Conservation (phyloP, 2,113 vertebrate genomes). For the Dolichallabes microphthalmus region DNA sequence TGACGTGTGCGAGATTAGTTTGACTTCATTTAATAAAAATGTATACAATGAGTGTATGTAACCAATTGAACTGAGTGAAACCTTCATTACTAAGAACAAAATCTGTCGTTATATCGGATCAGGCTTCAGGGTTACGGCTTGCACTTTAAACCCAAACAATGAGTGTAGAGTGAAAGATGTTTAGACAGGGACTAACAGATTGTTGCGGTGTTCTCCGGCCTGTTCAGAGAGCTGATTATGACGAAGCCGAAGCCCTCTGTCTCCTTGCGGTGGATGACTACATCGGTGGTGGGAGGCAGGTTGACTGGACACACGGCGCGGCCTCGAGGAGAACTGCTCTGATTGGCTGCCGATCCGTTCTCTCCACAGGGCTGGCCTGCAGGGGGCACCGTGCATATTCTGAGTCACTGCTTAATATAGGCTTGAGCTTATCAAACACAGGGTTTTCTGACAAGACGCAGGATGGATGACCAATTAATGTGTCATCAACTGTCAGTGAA, state of each 20-base stretch:
- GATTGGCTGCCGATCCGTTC: slow-evolving; percentile 89
- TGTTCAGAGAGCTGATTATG: slow-evolving; percentile 97
- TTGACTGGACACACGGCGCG: slow-evolving; percentile 79
- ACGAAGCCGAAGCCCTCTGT: slow-evolving; percentile 98
- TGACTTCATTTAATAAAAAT: background rate
- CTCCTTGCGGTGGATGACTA: slow-evolving; percentile 95
- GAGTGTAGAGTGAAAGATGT: background rate
- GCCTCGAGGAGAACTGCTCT: slow-evolving; percentile 93
- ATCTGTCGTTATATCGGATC: background rate
- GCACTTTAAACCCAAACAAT: background rate
- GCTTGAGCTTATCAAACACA: slow-evolving; percentile 9
- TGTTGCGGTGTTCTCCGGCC: slow-evolving; percentile 86
- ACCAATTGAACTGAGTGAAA: background rate
- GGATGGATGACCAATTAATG: background rate
- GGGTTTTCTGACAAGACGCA: background rate
- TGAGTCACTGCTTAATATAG: slow-evolving; percentile 21
- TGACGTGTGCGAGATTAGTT: slow-evolving; percentile 10
- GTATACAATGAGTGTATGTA: background rate
- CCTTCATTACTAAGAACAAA: background rate
- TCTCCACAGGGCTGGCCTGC: slow-evolving; percentile 89
- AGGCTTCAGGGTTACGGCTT: background rate
- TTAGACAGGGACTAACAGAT: slow-evolving; percentile 82
- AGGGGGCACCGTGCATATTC: slow-evolving; percentile 47
- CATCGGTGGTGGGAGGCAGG: slow-evolving; percentile 82
- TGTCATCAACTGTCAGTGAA: slow-evolving; percentile 10